A percentile compares a stretch with the other conserved stretches of the same genome.
phyloP scores from a whole-genome alignment of 2,888 invertebrate genomes.

The Podabrus alpinus region DNA sequence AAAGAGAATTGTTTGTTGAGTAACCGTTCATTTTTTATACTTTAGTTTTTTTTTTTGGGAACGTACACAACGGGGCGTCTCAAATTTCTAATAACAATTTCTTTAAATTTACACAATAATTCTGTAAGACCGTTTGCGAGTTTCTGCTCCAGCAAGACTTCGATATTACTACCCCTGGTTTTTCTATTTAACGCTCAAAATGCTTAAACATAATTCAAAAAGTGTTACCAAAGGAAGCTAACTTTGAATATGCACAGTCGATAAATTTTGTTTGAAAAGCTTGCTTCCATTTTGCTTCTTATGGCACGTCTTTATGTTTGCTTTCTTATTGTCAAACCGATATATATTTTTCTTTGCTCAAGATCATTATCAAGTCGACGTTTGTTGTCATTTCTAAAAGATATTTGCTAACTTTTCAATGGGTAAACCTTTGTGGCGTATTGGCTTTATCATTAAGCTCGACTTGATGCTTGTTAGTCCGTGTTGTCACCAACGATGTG shows the following conservation, averaged over 20 bases:
- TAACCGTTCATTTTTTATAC: neutral
- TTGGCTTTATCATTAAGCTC: neutral
- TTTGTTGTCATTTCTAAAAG: neutral
- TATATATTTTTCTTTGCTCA: neutral
- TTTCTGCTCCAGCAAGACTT: neutral
- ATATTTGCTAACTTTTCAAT: neutral
- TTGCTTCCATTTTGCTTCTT: neutral
- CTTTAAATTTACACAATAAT: neutral
- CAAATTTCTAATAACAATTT: neutral
- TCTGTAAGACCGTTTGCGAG: no score
- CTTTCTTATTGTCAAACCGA: neutral
- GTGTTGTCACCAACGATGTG: neutral
- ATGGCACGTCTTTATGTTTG: neutral
- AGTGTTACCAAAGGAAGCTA: neutral
- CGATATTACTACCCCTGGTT: neutral
- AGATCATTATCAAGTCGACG: neutral
- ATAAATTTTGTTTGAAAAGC: neutral
- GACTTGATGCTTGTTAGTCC: neutral
- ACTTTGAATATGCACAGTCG: neutral
- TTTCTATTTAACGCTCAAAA: neutral
- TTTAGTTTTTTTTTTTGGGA: neutral
- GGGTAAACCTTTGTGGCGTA: neutral
- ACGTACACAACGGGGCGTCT: neutral
- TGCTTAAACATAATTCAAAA: no score
- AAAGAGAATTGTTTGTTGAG: neutral